Evolutionary conservation across 2,888 invertebrate species (phyloP).

Genomic region (Baccha elongata): DNA sequence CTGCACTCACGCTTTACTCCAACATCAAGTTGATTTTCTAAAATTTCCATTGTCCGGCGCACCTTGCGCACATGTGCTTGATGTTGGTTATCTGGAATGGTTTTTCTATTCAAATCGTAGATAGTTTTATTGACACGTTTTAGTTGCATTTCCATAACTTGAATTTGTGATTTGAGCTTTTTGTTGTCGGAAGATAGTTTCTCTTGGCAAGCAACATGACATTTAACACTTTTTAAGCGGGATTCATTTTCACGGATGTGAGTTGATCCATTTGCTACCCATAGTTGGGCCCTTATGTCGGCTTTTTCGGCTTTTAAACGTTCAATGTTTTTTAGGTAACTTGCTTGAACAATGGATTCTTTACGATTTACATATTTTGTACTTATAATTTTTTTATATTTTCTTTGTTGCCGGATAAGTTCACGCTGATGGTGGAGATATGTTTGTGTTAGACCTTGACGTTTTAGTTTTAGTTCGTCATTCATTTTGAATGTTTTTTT

Average conservation of each 20-base stretch:
- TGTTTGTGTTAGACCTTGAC: slow-evolving; percentile 75
- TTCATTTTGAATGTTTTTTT: too few species aligned
- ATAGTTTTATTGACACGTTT: slow-evolving; percentile 79
- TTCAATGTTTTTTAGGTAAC: slow-evolving; percentile 78
- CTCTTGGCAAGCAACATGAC: slow-evolving; percentile 80
- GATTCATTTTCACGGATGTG: slow-evolving; percentile 76
- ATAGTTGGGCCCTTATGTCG: slow-evolving; percentile 79
- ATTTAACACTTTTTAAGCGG: slow-evolving; percentile 77
- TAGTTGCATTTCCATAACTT: slow-evolving; percentile 79
- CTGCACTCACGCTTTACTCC: slow-evolving; percentile 79
- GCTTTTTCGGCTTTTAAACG: slow-evolving; percentile 78
- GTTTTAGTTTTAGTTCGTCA: slow-evolving; percentile 35
- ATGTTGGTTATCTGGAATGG: slow-evolving; percentile 80
- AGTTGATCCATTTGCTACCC: slow-evolving; percentile 79
- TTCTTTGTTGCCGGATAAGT: slow-evolving; percentile 79
- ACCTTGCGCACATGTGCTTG: slow-evolving; percentile 77
- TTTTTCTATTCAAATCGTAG: slow-evolving; percentile 79
- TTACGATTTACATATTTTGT: slow-evolving; percentile 78
- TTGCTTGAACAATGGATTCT: slow-evolving; percentile 78
- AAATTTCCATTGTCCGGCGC: slow-evolving; percentile 77
- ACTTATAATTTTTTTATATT: slow-evolving; percentile 79
- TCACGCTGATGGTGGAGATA: slow-evolving; percentile 79
- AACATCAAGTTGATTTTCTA: slow-evolving; percentile 80
- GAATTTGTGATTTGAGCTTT: slow-evolving; percentile 77
- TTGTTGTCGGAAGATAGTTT: slow-evolving; percentile 77